A percentile compares a stretch with the other conserved stretches of the same genome.
Evolutionary conservation across 2,113 vertebrate species (phyloP).

Genomic region (Alectura lathami): DNA sequence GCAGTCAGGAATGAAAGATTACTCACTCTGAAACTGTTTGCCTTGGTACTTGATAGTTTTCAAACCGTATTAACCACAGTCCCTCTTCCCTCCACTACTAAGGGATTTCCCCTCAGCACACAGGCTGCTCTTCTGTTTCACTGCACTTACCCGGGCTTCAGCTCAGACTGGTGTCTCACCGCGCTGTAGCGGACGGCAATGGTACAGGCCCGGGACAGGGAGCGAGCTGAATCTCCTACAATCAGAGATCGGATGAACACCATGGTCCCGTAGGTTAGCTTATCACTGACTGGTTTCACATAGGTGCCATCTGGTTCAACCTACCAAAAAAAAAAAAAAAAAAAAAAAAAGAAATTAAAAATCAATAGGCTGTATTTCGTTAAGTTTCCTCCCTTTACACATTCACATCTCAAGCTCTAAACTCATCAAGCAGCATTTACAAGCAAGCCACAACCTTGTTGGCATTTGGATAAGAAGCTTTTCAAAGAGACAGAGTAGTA

Average conservation of each 20-base stretch:
- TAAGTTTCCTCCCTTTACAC: neutral
- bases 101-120: neutral
- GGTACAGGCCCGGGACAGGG: slow-evolving; percentile 87
- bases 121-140: neutral
- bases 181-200: slow-evolving; percentile 95
- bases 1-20: neutral
- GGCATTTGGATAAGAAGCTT: neutral
- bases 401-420: neutral
- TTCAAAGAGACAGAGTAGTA: neutral
- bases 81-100: neutral
- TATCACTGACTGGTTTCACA: slow-evolving; percentile 89
- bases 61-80: neutral
- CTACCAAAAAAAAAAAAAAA: slow-evolving; percentile 60
- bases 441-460: neutral
- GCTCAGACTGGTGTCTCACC: slow-evolving; percentile 94
- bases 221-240: slow-evolving; percentile 81
- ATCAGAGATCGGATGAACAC: slow-evolving; percentile 94
- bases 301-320: slow-evolving; percentile 94
- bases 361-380: neutral
- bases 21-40: neutral
- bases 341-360: neutral
- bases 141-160: slow-evolving; percentile 85
- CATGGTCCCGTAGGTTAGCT: slow-evolving; percentile 98
- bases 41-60: too few species aligned
- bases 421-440: neutral